These are phyloP conservation scores for Steinernema hermaphroditum DNA, from an alignment of 2,888 invertebrate genomes.

Conservation along the genomic window DNA sequence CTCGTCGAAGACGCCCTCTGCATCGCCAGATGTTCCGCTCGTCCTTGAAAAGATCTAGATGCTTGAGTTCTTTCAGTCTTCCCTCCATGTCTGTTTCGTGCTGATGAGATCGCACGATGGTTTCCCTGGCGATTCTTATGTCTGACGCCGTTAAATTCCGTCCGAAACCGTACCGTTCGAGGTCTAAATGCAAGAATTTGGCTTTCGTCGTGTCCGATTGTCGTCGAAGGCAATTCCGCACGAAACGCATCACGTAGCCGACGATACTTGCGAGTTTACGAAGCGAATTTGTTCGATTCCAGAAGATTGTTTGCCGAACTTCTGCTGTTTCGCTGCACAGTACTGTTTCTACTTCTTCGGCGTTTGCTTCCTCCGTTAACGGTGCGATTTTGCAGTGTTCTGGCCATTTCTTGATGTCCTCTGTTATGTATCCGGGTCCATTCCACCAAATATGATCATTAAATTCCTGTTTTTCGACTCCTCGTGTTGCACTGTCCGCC, in stretches of 20 bases:
- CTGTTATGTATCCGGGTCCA: neutral
- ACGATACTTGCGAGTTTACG: neutral
- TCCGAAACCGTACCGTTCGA: neutral
- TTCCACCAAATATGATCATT: neutral
- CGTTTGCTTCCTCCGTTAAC: neutral
- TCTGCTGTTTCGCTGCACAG: neutral
- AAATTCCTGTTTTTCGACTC: neutral
- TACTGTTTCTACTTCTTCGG: neutral
- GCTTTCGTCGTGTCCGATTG: neutral
- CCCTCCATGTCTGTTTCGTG: neutral
- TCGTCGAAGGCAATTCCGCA: neutral
- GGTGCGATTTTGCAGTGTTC: neutral
- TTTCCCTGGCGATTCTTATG: neutral
- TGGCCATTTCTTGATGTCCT: neutral
- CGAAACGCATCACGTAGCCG: neutral
- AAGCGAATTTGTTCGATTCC: neutral
- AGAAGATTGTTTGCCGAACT: neutral
- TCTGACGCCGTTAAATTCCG: neutral
- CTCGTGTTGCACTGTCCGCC: neutral
- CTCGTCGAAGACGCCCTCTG: conserved; percentile 28
- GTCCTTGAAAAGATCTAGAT: conserved; percentile 21
- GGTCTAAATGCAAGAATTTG: neutral
- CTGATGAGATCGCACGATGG: neutral
- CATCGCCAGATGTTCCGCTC: conserved; percentile 8
- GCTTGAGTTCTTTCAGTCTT: neutral